A percentile compares a stretch with the other conserved stretches of the same genome.
These are phyloP conservation scores for Otus sunia DNA, from an alignment of 2,113 vertebrate species.

Conservation along the genomic window DNA sequence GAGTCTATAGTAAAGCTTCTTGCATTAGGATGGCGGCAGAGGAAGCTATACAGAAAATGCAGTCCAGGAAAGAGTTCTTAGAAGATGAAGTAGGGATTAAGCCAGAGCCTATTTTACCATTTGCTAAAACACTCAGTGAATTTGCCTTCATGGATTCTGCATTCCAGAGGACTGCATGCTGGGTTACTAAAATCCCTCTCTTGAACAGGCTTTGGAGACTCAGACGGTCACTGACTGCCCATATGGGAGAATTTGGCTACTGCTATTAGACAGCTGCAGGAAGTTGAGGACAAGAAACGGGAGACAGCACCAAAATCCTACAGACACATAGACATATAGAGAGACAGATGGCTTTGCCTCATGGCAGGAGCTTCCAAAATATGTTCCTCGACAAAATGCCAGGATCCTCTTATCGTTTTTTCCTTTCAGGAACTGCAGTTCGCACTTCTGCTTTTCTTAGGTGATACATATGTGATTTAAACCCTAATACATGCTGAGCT, in stretches of 20 bases:
- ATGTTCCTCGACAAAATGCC: neutral
- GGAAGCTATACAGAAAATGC: neutral
- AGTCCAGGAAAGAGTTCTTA: neutral
- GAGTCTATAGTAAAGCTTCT: neutral
- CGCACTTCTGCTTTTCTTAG: slow-evolving; percentile 1
- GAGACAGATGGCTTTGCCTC: neutral
- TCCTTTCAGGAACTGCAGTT: neutral
- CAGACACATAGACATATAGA: neutral
- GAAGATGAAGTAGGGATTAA: slow-evolving; percentile 44
- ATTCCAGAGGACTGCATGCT: slow-evolving; percentile 74
- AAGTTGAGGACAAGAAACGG: slow-evolving; percentile 30
- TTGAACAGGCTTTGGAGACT: slow-evolving; percentile 66
- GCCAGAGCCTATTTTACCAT: neutral
- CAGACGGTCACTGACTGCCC: slow-evolving; percentile 35
- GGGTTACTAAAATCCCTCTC: slow-evolving; percentile 70
- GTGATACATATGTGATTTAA: neutral
- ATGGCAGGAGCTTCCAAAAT: slow-evolving; percentile 17
- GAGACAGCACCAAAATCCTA: slow-evolving; percentile 3
- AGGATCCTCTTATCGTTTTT: neutral
- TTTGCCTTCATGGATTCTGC: slow-evolving; percentile 46
- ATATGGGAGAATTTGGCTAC: slow-evolving; percentile 59
- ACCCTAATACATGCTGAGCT: neutral
- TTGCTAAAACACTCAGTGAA: slow-evolving; percentile 35
- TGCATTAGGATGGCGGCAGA: neutral
- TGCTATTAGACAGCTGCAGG: slow-evolving; percentile 70